Evolutionary conservation across 2,888 invertebrate genomes (phyloP).

Genomic region (Trachelus iudaicus): DNA sequence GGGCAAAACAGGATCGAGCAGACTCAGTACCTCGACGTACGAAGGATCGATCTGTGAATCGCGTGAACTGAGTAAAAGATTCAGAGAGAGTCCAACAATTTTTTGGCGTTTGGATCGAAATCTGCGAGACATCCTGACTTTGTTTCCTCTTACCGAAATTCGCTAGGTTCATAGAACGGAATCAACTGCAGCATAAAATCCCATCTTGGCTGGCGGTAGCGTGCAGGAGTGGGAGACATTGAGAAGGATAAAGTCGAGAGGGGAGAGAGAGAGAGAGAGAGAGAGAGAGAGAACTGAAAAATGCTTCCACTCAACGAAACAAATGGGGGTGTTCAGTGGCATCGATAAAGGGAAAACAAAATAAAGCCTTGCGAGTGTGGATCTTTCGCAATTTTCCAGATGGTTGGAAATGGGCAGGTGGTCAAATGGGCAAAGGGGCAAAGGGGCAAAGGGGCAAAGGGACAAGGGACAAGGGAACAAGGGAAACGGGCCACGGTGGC

Average conservation of each 20-base stretch:
- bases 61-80: too few relatives aligned
- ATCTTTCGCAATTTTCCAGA: slow-evolving; percentile 2
- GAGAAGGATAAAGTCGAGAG: too few relatives aligned
- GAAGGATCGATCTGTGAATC: too few relatives aligned
- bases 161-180: too few relatives aligned
- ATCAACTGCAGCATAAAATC: slow-evolving; percentile 17
- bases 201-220: slow-evolving; percentile 27
- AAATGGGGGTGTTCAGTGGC: slow-evolving; percentile 49
- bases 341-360: slow-evolving; percentile 47
- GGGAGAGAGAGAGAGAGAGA: neutral
- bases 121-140: too few relatives aligned
- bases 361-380: slow-evolving; percentile 27
- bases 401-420: neutral
- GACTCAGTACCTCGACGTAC: too few relatives aligned
- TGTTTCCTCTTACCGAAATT: too few relatives aligned
- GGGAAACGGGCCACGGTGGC: slow-evolving; percentile 12
- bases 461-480: neutral
- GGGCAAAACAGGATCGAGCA: too few relatives aligned
- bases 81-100: too few relatives aligned
- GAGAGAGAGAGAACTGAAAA: slow-evolving; percentile 47
- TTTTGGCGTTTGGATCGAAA: too few relatives aligned
- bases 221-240: too few relatives aligned
- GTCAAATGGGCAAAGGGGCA: too few relatives aligned
- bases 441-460: neutral
- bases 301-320: slow-evolving; percentile 55